Evolutionary conservation across 1,140 invertebrate genomes (phyloP), one percentile per base, ranked within the genome.

Genomic region (Pinna nobilis): DNA sequence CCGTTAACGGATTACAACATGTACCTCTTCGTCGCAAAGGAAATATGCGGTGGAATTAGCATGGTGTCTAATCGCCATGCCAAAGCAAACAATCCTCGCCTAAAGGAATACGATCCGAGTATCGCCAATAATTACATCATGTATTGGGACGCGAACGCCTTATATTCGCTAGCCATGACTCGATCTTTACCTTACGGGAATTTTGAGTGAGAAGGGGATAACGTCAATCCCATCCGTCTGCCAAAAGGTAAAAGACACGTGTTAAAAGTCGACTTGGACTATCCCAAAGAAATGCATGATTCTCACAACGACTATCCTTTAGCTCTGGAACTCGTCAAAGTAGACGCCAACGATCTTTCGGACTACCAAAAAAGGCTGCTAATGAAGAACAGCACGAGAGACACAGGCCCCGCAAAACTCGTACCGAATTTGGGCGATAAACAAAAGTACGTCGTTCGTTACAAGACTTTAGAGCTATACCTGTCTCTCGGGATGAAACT

Each of bases 281-380:
- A 88, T 67, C 83, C 82, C 0, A 11, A 75, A 55, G 3, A 87
- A 32, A 50, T 92, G 18, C 91, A 92, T 82, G 85, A 92, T 51
- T 15, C 18, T 3, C 90, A 92, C 83, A 88, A 84, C 73, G 88
- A 91, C 74, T 89, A 91, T 47, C 91, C 91, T 37, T 88, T 91
- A 71, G 88, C 87, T 74, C 80, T 88, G 4, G 86, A 91, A 79
- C 41, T 50, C 11, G 23, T 76, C 6, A 47, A 57, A 47, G 37
- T 5, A 33, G n/a, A n/a, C 9, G 4, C 49, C 63, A 55, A 51
- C 35, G 3, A 65, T 70, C 35, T 30, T 70, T 3, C 63, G 1
- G 0, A n/a, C 0, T 61, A 70, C 39, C 51, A 57, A n/a, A 15
- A 49, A 1, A 37, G 18, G 7, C 39, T 70, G 25, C 5, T 70